A percentile compares a stretch with the other conserved stretches of the same genome.
phyloP scores from a whole-genome alignment of 2,797 vertebrate genomes.

The Pangasius sanitwongsei region DNA sequence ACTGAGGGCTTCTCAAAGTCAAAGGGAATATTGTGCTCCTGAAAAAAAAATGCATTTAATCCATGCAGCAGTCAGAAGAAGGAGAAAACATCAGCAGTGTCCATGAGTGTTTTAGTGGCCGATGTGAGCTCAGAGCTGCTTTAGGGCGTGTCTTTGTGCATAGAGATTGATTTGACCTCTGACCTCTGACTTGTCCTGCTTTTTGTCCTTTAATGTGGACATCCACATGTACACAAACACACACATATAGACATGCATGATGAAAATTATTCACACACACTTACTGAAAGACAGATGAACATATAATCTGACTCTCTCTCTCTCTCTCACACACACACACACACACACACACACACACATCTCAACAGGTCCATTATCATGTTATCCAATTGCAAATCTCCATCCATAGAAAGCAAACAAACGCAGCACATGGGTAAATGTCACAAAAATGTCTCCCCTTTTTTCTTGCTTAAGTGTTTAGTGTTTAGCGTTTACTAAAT shows the following conservation, averaged over 20 bases:
- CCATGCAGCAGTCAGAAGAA: conserved; percentile 26
- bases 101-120: background rate
- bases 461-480: background rate
- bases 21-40: background rate
- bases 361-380: background rate
- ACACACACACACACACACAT: background rate
- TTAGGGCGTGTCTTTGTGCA: conserved; percentile 16
- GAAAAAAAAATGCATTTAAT: conserved; percentile 13
- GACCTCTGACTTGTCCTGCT: background rate
- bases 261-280: background rate
- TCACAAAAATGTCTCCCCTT: background rate
- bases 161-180: conserved; percentile 17
- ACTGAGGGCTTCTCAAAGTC: background rate
- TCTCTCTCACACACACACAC: background rate
- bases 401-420: background rate
- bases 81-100: background rate
- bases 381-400: background rate
- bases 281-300: background rate
- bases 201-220: background rate
- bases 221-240: background rate
- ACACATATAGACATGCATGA: conserved; percentile 14
- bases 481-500: no score
- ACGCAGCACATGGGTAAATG: background rate
- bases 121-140: background rate
- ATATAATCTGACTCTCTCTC: background rate